Base-by-base conservation (phyloP, 2,113 vertebrate genomes). In the Sylvilagus bachmani region DNA sequence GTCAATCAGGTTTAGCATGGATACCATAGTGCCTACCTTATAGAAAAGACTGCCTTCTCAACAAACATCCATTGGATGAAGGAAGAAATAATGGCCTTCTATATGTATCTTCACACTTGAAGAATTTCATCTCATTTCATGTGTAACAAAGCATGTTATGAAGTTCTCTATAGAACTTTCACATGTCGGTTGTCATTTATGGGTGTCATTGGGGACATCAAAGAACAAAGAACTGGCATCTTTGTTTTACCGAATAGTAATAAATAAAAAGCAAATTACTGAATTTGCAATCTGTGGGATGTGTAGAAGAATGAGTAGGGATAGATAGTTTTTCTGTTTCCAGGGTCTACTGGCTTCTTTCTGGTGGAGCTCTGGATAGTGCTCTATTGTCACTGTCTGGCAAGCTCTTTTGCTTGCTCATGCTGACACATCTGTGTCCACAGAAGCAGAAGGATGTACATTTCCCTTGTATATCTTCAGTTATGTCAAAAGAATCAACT, bases 161-260 rank as follows among this genome's bases (percentile, higher is more conserved):
- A 13, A 58, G 3, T 58, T 58, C 55, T 62, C n/a, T 31, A 58
- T 55, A 29, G 5, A 31, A 44, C 33, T 61, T 6, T 33, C 29
- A 10, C 53, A 21, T 27, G 8, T 16, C 8, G 31, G 14, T 27
- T 64, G 44, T 51, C 29, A 10, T 44, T 81, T 49, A 16, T 36
- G n/a, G 19, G 5, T 12, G 13, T 29, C 3, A 44, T 3, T 58
- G 3, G 16, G 22, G 33, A 27, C 6, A 3, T 49, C 1, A 31
- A 71, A n/a, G 64, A 55, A 79, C 36, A 44, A 44, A 90, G 27
- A 19, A 3, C 36, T 49, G 27, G 27, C 25, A 9, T 81, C 13
- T 70, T 61, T 21, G 19, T 25, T 83, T 74, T 53, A 51, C 53
- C 21, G 38, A 51, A 14, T 13, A 22, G 11, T 74, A 29, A 64